Conservation (phyloP, 1,140 invertebrate genomes). For the Orchesella cincta region DNA sequence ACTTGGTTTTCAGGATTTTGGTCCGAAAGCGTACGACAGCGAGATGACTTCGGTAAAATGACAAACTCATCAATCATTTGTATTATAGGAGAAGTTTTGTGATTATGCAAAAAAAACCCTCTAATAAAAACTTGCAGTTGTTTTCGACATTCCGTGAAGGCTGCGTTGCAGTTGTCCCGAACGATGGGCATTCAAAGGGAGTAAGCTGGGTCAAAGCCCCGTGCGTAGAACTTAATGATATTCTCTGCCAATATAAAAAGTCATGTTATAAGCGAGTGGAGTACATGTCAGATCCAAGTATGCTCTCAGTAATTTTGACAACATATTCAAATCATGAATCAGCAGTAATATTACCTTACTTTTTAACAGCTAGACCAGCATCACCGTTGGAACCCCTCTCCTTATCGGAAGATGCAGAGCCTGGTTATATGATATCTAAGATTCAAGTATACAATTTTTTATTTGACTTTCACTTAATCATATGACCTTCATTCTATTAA, state of each 20-base stretch:
- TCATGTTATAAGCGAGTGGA: not conserved
- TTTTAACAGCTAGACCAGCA: too few species aligned
- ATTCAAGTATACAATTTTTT: not conserved
- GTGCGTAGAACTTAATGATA: not conserved
- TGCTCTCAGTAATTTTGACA: not conserved
- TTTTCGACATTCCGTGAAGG: not conserved
- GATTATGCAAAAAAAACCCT: too few species aligned
- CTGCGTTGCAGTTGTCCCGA: not conserved
- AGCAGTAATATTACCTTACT: not conserved
- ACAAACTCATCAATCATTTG: too few species aligned
- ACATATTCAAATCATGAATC: not conserved
- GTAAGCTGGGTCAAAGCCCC: not conserved
- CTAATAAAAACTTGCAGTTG: not conserved
- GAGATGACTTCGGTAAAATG: too few species aligned
- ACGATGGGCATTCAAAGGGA: not conserved
- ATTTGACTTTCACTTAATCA: not conserved
- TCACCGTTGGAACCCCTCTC: too few species aligned
- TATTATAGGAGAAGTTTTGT: too few species aligned
- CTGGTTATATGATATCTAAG: not conserved
- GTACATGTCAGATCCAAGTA: not conserved
- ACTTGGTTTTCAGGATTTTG: not conserved
- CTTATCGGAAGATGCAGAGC: not conserved
- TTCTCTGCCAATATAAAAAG: constrained; percentile 1
- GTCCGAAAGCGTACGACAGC: too few species aligned
- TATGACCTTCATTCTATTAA: too few species aligned